phyloP scores from a whole-genome alignment of 2,888 invertebrate genomes.

The Andrena marginata region DNA sequence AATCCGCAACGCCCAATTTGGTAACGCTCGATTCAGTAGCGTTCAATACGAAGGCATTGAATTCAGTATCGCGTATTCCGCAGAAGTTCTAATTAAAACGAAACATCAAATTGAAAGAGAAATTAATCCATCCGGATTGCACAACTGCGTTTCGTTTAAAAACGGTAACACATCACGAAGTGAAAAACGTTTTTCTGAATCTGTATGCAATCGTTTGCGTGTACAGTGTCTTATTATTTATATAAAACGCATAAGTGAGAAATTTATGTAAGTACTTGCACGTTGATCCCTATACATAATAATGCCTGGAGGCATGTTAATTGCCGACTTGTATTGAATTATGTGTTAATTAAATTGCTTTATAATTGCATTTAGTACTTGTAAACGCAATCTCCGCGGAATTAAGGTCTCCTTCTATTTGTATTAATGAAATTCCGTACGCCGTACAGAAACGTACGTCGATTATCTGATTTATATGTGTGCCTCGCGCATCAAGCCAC shows the following conservation, averaged over 20 bases:
- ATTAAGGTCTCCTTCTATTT: constrained; percentile 34
- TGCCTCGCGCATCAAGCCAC: not conserved
- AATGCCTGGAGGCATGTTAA: not conserved
- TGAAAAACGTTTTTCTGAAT: not conserved
- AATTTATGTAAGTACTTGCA: not conserved
- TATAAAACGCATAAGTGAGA: not conserved
- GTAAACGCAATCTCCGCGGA: constrained; percentile 26
- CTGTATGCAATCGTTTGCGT: not conserved
- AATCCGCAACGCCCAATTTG: not conserved
- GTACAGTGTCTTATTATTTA: not conserved
- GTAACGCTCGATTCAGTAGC: not conserved
- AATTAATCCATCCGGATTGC: not conserved
- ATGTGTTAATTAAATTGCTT: constrained; percentile 49
- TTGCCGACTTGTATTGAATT: constrained; percentile 35
- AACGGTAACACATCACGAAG: not conserved
- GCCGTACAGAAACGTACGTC: constrained; percentile 33
- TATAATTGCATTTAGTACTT: constrained; percentile 33
- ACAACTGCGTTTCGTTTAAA: not conserved
- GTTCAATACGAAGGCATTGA: not conserved
- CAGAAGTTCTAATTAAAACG: too few species aligned
- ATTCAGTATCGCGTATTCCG: not conserved
- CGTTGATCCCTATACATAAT: constrained; percentile 15
- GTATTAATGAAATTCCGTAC: constrained; percentile 44
- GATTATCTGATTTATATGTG: constrained; percentile 50
- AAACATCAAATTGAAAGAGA: too few species aligned